Percentiles rank a stretch among this genome's conserved stretches.
Conservation (phyloP, 2,888 invertebrate genomes). For the Pollenia angustigena region DNA sequence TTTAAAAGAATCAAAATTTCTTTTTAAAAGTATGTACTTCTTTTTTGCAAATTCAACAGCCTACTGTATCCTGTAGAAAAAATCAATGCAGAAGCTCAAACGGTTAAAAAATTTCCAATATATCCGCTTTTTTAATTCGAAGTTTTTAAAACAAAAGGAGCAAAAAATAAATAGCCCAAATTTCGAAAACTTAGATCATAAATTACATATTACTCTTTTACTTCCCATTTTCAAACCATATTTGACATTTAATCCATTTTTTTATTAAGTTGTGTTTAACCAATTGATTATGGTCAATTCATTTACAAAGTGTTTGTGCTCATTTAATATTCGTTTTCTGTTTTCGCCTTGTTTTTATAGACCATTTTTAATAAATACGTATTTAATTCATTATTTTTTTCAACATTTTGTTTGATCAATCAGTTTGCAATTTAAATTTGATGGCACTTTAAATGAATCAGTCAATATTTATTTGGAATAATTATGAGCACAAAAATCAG, state of each 20-base stretch:
- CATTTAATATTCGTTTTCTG: slow-evolving; percentile 2
- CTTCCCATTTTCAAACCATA: not conserved
- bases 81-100: too few species aligned
- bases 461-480: slow-evolving; percentile 18
- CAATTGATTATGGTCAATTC: too few species aligned
- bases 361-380: not conserved
- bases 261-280: not conserved
- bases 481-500: not conserved
- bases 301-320: slow-evolving; percentile 1
- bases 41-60: too few species aligned
- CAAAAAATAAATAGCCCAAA: too few species aligned
- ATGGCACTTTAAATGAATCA: slow-evolving; percentile 37
- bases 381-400: not conserved
- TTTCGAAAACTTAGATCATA: too few species aligned
- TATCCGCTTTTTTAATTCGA: too few species aligned
- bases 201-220: too few species aligned
- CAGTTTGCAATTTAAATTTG: slow-evolving; percentile 20
- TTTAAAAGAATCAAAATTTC: too few species aligned
- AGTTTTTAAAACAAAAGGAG: too few species aligned
- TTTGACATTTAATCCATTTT: not conserved
- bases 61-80: too few species aligned
- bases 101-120: too few species aligned
- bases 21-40: too few species aligned
- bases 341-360: not conserved
- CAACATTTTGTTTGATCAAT: slow-evolving; percentile 13